Conservation (phyloP, 2,113 vertebrate species). For the Brienomyrus brachyistius region DNA sequence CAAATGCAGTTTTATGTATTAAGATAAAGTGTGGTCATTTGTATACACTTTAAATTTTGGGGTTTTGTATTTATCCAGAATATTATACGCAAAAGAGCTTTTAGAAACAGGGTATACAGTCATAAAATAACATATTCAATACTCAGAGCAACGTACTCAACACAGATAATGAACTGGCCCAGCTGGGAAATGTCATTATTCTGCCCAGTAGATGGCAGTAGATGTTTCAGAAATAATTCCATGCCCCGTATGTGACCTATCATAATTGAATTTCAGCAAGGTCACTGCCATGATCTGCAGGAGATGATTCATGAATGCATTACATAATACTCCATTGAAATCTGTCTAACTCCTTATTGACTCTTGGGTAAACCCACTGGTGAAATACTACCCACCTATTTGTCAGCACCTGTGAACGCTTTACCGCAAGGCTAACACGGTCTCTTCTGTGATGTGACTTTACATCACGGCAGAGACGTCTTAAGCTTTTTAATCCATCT, state of each 20-base stretch:
- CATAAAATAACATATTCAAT: not conserved
- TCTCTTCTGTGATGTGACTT: not conserved
- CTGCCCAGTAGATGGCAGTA: constrained; percentile 30
- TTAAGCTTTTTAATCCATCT: not conserved
- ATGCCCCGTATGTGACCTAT: not conserved
- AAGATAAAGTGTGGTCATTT: not conserved
- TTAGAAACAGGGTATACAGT: not conserved
- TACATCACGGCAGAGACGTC: not conserved
- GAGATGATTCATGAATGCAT: not conserved
- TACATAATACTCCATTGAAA: not conserved
- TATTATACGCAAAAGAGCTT: not conserved
- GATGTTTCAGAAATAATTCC: not conserved
- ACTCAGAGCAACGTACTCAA: not conserved
- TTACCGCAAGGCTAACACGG: not conserved
- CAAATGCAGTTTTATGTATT: not conserved
- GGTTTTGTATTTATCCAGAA: not conserved
- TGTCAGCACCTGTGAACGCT: not conserved
- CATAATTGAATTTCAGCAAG: constrained; percentile 8
- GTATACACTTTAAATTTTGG: not conserved
- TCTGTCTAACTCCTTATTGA: not conserved
- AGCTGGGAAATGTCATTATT: not conserved
- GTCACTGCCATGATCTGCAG: not conserved
- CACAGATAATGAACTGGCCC: not conserved
- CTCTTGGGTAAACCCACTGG: not conserved
- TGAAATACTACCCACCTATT: not conserved